Percentiles rank a stretch among this genome's conserved stretches.
phyloP scores from a whole-genome alignment of 2,888 invertebrate species.

The Drosophila dives region DNA sequence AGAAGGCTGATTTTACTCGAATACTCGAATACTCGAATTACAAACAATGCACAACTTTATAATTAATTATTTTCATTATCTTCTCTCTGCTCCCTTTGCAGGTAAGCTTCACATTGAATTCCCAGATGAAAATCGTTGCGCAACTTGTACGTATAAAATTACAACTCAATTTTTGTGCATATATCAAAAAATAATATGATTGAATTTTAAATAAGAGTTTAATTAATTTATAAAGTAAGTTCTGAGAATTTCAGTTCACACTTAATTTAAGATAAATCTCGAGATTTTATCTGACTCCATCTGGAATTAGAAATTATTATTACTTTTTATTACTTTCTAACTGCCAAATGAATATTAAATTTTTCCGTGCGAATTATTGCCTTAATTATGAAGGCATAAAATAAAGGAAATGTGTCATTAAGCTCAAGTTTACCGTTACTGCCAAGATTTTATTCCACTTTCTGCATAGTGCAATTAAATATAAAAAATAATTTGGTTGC shows the following conservation, averaged over 20 bases:
- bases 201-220: background rate
- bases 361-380: background rate
- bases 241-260: background rate
- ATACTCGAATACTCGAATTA: constrained; percentile 17
- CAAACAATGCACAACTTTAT: constrained; percentile 17
- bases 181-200: background rate
- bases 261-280: background rate
- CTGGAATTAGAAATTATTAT: constrained; percentile 12
- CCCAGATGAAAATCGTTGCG: background rate
- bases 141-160: background rate
- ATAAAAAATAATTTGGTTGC: constrained; percentile 3
- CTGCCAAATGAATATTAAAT: background rate
- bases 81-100: constrained; percentile 32
- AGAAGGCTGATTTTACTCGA: constrained; percentile 17
- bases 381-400: background rate
- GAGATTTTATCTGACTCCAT: background rate
- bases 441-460: background rate
- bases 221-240: background rate
- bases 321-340: background rate
- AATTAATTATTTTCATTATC: constrained; percentile 34
- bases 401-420: background rate
- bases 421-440: constrained; percentile 15
- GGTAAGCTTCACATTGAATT: constrained; percentile 34
- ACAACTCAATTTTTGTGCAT: background rate
- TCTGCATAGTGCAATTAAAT: background rate